These are phyloP conservation scores for Druon quercuslanigerum DNA, from an alignment of 1,140 invertebrate genomes.

Conservation along the genomic window DNA sequence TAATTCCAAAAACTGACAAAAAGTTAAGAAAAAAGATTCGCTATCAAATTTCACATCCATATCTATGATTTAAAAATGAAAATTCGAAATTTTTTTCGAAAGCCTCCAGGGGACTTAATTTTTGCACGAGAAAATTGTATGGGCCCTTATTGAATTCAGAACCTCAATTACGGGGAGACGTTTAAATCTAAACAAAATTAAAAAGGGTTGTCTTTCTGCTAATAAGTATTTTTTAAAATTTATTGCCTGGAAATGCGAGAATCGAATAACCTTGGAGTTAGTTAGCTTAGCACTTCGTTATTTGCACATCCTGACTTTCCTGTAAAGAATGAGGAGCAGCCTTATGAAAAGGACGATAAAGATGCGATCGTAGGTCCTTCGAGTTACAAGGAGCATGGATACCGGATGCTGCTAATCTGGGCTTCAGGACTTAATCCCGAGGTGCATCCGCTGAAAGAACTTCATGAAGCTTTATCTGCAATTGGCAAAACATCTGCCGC, in stretches of 20 bases:
- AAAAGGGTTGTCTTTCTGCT: too few species aligned
- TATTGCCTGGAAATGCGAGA: not conserved
- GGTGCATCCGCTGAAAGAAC: constrained; percentile 79
- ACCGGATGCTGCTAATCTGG: constrained; percentile 84
- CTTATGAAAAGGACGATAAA: constrained; percentile 69
- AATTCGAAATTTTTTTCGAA: too few species aligned
- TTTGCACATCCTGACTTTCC: constrained; percentile 57
- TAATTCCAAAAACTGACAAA: too few species aligned
- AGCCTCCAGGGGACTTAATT: too few species aligned
- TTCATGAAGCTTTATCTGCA: constrained; percentile 80
- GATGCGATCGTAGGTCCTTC: constrained; percentile 77
- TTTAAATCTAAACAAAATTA: too few species aligned
- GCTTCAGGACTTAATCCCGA: constrained; percentile 79
- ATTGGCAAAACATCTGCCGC: constrained; percentile 80
- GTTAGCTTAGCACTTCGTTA: constrained; percentile 49
- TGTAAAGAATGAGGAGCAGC: constrained; percentile 56
- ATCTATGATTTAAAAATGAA: too few species aligned
- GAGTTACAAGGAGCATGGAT: constrained; percentile 87
- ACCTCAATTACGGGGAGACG: too few species aligned
- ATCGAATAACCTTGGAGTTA: constrained; percentile 7
- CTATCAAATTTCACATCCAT: too few species aligned
- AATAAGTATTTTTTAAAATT: not conserved
- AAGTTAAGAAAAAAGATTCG: too few species aligned
- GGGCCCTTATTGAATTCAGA: too few species aligned
- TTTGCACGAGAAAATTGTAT: too few species aligned